Base-by-base conservation (phyloP, 2,888 invertebrate genomes). In the Prosopocoilus inquinatus region DNA sequence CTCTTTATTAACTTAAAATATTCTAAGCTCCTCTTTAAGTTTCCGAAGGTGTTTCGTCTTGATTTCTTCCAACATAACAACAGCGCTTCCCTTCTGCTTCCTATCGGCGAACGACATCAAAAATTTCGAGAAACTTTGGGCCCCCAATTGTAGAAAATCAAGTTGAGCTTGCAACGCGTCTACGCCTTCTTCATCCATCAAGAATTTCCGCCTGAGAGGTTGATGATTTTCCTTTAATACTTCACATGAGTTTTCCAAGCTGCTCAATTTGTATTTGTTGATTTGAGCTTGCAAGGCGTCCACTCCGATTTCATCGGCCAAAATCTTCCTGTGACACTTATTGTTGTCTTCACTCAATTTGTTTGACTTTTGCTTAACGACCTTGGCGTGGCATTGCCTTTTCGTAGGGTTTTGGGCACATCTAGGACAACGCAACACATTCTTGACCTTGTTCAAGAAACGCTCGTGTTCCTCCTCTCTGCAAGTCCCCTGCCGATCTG, bases 391-490 rank as follows among this genome's bases (percentile, higher is more conserved):
- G 5, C 20, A 5, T 28, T 28, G 20, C 7, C 20, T 28, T 28
- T 3, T 28, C 20, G 20, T 4, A 28, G 20, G 7, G 20, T 28
- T 28, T 28, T 28, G 7, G 1, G 20, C 11, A 32, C 50, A 50
- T 43, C 43, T 43, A 2, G 50, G 50, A 16, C 50, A 50, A 50
- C 43, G 43, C 3, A 43, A 12, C 15, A 11, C n/a, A 16, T n/a
- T 50, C 20, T 15, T 15, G 44, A 12, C 11, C 44, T 32, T 28
- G 12, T 13, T 28, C 39, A 41, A 8, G 32, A 8, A 28, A 7
- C 2, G 32, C 2, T 11, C 8, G 9, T 28, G 20, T 50, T 41
- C 15, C 11, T 41, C 15, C 11, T 32, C 7, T 28, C 20, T 2
- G 20, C 20, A 7, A 20, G 16, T 41, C 20, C 8, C 33, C 32